These are phyloP conservation scores for Solen grandis DNA, from an alignment of 1,140 invertebrate species.

Conservation along the genomic window DNA sequence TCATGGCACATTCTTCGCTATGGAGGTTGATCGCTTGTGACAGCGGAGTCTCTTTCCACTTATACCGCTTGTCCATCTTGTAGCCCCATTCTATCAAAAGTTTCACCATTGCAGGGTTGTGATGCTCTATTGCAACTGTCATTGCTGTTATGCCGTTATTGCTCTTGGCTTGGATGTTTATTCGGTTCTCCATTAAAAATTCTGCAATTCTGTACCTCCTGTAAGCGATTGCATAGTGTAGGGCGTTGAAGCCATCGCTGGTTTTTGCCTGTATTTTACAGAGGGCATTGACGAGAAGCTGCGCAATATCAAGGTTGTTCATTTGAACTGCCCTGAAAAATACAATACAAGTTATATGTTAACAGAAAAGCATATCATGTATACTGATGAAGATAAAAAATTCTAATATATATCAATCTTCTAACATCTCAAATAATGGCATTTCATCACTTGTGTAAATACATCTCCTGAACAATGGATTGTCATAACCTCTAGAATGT, in stretches of 20 bases:
- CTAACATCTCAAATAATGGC: not conserved
- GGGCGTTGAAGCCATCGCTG: slow-evolving; percentile 73
- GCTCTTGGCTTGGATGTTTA: slow-evolving; percentile 69
- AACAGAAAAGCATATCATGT: too few relatives aligned
- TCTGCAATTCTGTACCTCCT: slow-evolving; percentile 74
- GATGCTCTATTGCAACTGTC: slow-evolving; percentile 75
- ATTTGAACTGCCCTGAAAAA: slow-evolving; percentile 73
- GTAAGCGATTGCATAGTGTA: slow-evolving; percentile 75
- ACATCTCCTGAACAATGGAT: too few relatives aligned
- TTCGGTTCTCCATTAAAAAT: slow-evolving; percentile 69
- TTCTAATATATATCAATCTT: not conserved
- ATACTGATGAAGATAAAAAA: not conserved
- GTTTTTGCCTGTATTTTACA: slow-evolving; percentile 75
- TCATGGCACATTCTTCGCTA: slow-evolving; percentile 74
- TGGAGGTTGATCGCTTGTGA: slow-evolving; percentile 76
- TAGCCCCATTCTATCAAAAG: slow-evolving; percentile 73
- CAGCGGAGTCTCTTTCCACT: slow-evolving; percentile 76
- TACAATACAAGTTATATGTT: slow-evolving; percentile 15
- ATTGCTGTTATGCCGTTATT: slow-evolving; percentile 74
- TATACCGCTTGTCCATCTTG: slow-evolving; percentile 71
- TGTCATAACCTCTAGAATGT: too few relatives aligned
- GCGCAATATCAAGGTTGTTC: slow-evolving; percentile 73
- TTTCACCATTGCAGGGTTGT: slow-evolving; percentile 73
- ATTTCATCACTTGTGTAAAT: too few relatives aligned
- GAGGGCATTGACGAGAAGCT: slow-evolving; percentile 72